phyloP scores from a whole-genome alignment of 2,888 invertebrate species.

The Nysson spinosus region DNA sequence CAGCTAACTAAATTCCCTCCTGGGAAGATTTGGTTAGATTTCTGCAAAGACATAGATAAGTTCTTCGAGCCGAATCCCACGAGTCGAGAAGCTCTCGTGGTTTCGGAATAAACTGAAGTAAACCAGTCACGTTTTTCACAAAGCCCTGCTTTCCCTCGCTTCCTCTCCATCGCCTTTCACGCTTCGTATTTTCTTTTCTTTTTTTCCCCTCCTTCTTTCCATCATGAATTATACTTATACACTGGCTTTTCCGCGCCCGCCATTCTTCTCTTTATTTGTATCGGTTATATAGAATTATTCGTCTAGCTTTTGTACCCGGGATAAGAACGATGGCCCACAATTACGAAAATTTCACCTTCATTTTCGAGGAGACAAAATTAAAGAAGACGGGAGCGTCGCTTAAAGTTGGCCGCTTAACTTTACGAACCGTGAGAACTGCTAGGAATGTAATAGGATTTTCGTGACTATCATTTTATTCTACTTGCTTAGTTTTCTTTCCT shows the following conservation, averaged over 20 bases:
- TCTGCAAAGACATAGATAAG: conserved; percentile 55
- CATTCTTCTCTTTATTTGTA: background rate
- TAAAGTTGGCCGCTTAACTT: no score
- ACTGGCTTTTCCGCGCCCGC: background rate
- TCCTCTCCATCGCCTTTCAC: conserved; percentile 3
- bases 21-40: conserved; percentile 52
- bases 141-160: conserved; percentile 4
- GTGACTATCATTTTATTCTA: no score
- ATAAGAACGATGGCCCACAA: no score
- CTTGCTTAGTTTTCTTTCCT: no score
- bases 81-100: conserved; percentile 13
- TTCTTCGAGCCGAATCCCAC: conserved; percentile 36
- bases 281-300: background rate
- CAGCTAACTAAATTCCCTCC: conserved; percentile 42
- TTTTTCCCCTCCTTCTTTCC: background rate
- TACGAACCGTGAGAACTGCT: no score
- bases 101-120: conserved; percentile 38
- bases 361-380: no score
- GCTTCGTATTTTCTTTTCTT: background rate
- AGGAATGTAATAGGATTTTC: no score
- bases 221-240: background rate
- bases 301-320: background rate
- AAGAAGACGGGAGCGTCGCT: no score
- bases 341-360: no score
- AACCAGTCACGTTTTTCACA: conserved; percentile 51